Percentiles rank a stretch among this genome's conserved stretches.
These are phyloP conservation scores for Bos taurus DNA, from an alignment of 2,113 vertebrate genomes.

Conservation along the genomic window ARS-UCD2.0 NC_037338.1:12457501-12458000, in stretches of 20 bases:
- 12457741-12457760: background rate
- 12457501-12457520: background rate
- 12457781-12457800: background rate
- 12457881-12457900: background rate
- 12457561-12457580: background rate
- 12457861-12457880: background rate
- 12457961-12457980: background rate
- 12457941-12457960: background rate
- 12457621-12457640: background rate
- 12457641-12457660: background rate
- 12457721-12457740: background rate
- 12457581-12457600: background rate
- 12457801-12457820: background rate
- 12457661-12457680: background rate
- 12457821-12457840: background rate
- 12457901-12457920: background rate
- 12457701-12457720: background rate
- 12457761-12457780: background rate
- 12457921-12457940: too few species aligned
- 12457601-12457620: background rate
- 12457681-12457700: background rate
- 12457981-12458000: background rate
- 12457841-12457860: background rate
- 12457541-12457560: background rate
- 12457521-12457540: conserved; percentile 3